These are phyloP conservation scores for Phalacrocorax brasilianus DNA, from an alignment of 2,113 vertebrate species.

Conservation along the genomic window DNA sequence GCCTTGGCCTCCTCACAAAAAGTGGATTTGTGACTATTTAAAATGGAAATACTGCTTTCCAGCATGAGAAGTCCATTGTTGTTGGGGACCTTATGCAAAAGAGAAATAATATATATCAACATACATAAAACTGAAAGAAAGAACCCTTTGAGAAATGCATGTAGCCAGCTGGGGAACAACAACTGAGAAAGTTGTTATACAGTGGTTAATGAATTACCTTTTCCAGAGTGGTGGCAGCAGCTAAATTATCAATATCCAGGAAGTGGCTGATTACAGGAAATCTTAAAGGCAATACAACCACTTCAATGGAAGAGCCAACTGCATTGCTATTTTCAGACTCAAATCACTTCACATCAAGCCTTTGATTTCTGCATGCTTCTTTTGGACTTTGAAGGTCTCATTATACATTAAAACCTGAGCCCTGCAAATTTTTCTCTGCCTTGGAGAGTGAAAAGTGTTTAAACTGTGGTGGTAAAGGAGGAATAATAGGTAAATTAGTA, in stretches of 20 bases:
- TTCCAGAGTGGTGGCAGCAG: neutral
- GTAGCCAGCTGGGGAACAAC: neutral
- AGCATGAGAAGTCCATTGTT: neutral
- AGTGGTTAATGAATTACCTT: neutral
- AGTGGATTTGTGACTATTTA: neutral
- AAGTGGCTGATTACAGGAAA: slow-evolving; percentile 24
- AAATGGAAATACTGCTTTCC: neutral
- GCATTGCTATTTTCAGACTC: neutral
- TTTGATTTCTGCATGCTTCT: slow-evolving; percentile 42
- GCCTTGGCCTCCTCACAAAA: neutral
- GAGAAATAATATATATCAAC: neutral
- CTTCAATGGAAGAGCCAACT: neutral
- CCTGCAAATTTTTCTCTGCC: neutral
- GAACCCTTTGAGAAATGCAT: neutral
- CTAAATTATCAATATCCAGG: slow-evolving; percentile 22
- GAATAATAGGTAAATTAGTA: neutral
- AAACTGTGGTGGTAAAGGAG: neutral
- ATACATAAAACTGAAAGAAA: neutral
- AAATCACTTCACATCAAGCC: slow-evolving; percentile 1
- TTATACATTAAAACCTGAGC: neutral
- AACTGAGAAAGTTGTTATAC: neutral
- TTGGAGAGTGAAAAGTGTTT: neutral
- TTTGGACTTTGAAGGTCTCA: neutral
- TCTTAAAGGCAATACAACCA: slow-evolving; percentile 18
- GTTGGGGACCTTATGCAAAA: neutral